phyloP scores from a whole-genome alignment of 2,888 invertebrate species.

The Therioaphis trifolii region DNA sequence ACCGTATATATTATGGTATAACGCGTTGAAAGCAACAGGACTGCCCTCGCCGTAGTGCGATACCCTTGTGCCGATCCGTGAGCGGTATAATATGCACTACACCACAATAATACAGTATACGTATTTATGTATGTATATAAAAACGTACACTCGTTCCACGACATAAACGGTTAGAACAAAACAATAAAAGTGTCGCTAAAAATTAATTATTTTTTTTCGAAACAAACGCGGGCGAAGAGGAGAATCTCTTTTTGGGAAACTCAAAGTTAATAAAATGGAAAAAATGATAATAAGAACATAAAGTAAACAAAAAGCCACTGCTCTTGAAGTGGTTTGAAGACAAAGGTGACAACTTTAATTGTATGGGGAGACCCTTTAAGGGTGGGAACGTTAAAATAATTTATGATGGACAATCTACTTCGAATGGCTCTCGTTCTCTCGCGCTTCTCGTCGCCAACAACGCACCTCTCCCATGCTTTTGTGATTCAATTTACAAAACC shows the following conservation, averaged over 20 bases:
- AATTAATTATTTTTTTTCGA: slow-evolving; percentile 33
- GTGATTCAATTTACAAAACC: slow-evolving; percentile 54
- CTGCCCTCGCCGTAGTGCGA: no score
- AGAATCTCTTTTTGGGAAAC: not conserved
- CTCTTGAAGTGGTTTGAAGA: slow-evolving; percentile 38
- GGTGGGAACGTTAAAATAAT: slow-evolving; percentile 49
- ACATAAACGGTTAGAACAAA: not conserved
- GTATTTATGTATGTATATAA: no score
- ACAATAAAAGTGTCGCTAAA: slow-evolving; percentile 16
- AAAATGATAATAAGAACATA: slow-evolving; percentile 2
- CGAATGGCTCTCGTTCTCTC: not conserved
- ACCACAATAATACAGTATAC: no score
- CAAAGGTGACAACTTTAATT: slow-evolving; percentile 62
- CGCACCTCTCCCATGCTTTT: slow-evolving; percentile 43
- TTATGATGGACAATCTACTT: slow-evolving; percentile 42
- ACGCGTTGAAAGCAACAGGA: no score
- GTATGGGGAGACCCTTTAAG: slow-evolving; percentile 25
- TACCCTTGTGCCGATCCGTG: no score
- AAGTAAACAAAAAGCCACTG: slow-evolving; percentile 8
- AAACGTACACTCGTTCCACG: no score
- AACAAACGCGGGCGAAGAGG: not conserved
- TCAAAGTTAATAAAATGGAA: slow-evolving; percentile 29
- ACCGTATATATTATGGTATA: no score
- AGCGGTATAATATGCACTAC: no score
- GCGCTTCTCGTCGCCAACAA: no score